phyloP scores from a whole-genome alignment of 2,797 vertebrate species.

The Phrynocephalus forsythii region DNA sequence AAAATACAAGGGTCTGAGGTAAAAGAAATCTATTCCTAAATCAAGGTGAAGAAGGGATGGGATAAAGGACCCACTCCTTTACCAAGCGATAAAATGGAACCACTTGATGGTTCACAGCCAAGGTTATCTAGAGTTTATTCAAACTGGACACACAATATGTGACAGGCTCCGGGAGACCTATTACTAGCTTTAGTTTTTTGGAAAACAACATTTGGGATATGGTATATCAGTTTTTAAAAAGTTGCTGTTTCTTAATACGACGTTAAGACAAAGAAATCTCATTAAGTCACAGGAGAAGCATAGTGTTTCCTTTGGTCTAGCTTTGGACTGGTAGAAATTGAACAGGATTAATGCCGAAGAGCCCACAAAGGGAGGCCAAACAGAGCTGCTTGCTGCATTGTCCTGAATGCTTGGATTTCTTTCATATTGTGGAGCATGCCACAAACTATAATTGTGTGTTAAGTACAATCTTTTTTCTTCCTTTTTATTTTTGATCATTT shows the following conservation, averaged over 20 bases:
- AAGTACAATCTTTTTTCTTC: constrained; percentile 66
- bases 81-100: not conserved
- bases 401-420: constrained; percentile 70
- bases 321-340: not conserved
- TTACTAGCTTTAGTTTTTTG: not conserved
- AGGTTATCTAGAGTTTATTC: not conserved
- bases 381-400: constrained; percentile 64
- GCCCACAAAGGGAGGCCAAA: constrained; percentile 52
- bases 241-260: constrained; percentile 27
- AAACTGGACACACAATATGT: not conserved
- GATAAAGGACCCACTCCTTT: not conserved
- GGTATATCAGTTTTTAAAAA: not conserved
- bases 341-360: constrained; percentile 26
- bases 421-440: constrained; percentile 72
- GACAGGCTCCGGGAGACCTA: not conserved
- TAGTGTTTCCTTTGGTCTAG: not conserved
- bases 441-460: constrained; percentile 65
- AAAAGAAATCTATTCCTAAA: not conserved
- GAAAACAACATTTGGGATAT: not conserved
- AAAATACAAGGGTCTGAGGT: not conserved
- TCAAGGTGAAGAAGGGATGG: constrained; percentile 4
- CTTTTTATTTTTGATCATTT: constrained; percentile 44
- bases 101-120: not conserved
- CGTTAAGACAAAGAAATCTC: constrained; percentile 20
- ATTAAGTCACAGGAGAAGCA: not conserved